A percentile compares a stretch with the other conserved stretches of the same genome.
These are phyloP conservation scores for Acronicta aceris DNA, from an alignment of 2,888 invertebrate species.

Conservation along the genomic window DNA sequence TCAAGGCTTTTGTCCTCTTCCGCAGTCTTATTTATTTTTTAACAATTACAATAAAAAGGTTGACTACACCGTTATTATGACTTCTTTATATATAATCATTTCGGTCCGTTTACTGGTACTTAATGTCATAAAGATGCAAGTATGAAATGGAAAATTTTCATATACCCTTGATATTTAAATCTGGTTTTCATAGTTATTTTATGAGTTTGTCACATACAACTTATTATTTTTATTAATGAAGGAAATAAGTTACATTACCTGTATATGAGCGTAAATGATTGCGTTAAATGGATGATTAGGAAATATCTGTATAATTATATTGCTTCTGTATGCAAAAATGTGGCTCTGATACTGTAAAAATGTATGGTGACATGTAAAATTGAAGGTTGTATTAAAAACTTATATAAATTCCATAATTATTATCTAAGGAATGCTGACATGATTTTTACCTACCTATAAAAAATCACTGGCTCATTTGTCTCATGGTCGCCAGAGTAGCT, in stretches of 20 bases:
- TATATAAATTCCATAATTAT: not conserved
- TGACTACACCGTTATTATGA: slow-evolving; percentile 4
- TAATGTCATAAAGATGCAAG: slow-evolving; percentile 14
- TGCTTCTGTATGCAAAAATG: slow-evolving; percentile 5
- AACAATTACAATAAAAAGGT: slow-evolving; percentile 22
- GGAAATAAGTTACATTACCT: slow-evolving; percentile 22
- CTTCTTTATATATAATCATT: slow-evolving; percentile 23
- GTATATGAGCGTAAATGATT: slow-evolving; percentile 25
- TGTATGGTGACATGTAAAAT: not conserved
- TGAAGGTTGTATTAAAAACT: slow-evolving; percentile 2
- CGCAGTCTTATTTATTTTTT: slow-evolving; percentile 16
- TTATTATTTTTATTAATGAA: slow-evolving; percentile 16
- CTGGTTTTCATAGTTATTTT: slow-evolving; percentile 21
- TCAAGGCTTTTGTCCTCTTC: not conserved
- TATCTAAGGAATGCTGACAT: no score
- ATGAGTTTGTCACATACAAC: slow-evolving; percentile 12
- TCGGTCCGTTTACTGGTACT: slow-evolving; percentile 19
- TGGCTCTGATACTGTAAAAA: not conserved
- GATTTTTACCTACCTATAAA: no score
- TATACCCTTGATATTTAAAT: slow-evolving; percentile 58
- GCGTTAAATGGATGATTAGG: slow-evolving; percentile 1
- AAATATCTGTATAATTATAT: slow-evolving; percentile 14
- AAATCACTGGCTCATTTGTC: no score
- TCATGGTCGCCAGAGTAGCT: no score
- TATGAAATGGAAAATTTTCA: slow-evolving; percentile 40